phyloP scores from a whole-genome alignment of 2,888 invertebrate species.

The Chesias legatella region DNA sequence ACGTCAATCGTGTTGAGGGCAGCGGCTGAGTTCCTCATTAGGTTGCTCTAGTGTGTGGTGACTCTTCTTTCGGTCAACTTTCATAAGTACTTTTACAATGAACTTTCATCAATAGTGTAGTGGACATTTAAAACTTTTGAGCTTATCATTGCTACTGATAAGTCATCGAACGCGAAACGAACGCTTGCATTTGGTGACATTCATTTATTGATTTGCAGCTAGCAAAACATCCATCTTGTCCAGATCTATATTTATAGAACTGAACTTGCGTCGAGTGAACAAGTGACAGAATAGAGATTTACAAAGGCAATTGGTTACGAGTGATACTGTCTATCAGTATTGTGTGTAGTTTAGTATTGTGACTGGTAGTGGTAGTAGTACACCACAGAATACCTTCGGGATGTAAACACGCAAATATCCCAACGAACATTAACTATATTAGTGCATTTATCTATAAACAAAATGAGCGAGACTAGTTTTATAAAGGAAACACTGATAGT shows the following conservation, averaged over 20 bases:
- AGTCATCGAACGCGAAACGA: conserved; percentile 15
- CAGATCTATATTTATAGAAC: conserved; percentile 7
- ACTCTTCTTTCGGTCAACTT: too few relatives aligned
- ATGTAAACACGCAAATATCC: conserved; percentile 40
- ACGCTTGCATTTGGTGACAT: conserved; percentile 10
- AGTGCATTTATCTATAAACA: conserved; percentile 37
- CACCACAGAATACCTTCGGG: conserved; percentile 39
- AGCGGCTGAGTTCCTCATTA: too few relatives aligned
- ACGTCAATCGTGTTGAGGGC: too few relatives aligned
- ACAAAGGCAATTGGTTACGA: conserved; percentile 36
- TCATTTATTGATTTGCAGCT: conserved; percentile 5
- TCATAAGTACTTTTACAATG: too few relatives aligned
- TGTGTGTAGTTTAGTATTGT: conserved; percentile 47
- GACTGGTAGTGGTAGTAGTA: conserved; percentile 43
- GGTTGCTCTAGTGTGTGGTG: too few relatives aligned
- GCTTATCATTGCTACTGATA: conserved; percentile 14
- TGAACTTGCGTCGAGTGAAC: conserved; percentile 17
- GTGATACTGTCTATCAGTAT: conserved; percentile 45
- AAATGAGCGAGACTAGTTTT: conserved; percentile 40
- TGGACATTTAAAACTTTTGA: conserved; percentile 54
- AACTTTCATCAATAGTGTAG: too few relatives aligned
- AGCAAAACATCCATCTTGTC: conserved; percentile 1
- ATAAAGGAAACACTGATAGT: conserved; percentile 42
- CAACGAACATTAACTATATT: conserved; percentile 29
- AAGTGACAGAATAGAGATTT: conserved; percentile 25